phyloP scores from a whole-genome alignment of 1,140 invertebrate genomes.

The Lasioglossum albipes region DNA sequence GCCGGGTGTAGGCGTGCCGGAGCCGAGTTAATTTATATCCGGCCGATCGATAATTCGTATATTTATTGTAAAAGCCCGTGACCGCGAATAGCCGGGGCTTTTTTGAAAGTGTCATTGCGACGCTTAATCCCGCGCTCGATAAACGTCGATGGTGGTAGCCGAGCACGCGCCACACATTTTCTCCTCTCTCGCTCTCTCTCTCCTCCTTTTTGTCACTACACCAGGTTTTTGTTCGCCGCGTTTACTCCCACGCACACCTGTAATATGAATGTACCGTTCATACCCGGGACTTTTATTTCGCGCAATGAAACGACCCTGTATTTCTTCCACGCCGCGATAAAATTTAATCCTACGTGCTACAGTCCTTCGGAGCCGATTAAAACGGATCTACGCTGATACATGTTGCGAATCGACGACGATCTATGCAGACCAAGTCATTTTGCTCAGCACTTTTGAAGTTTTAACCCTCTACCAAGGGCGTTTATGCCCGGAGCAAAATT shows the following conservation, averaged over 20 bases:
- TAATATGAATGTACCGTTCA: constrained; percentile 14
- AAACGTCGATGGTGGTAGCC: background rate
- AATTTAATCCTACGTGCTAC: constrained; percentile 46
- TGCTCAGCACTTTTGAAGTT: too few species aligned
- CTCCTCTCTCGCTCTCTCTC: too few species aligned
- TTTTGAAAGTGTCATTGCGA: background rate
- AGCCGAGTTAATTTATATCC: constrained; percentile 7
- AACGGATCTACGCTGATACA: background rate
- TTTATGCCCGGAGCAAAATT: too few species aligned
- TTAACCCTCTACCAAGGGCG: too few species aligned
- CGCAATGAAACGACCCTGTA: background rate
- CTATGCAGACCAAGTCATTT: too few species aligned
- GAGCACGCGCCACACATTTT: too few species aligned
- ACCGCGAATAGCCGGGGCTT: background rate
- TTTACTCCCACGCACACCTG: background rate
- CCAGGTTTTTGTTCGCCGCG: too few species aligned
- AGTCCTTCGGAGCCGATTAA: constrained; percentile 51
- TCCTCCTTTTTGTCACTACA: background rate
- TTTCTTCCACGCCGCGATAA: constrained; percentile 43
- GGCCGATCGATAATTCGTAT: background rate
- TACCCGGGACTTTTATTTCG: constrained; percentile 16
- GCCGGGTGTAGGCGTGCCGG: background rate
- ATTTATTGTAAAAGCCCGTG: background rate
- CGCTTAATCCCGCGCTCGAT: constrained; percentile 17
- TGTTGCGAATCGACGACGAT: too few species aligned